phyloP scores from a whole-genome alignment of 1,140 invertebrate species.

The Penaeus indicus region DNA sequence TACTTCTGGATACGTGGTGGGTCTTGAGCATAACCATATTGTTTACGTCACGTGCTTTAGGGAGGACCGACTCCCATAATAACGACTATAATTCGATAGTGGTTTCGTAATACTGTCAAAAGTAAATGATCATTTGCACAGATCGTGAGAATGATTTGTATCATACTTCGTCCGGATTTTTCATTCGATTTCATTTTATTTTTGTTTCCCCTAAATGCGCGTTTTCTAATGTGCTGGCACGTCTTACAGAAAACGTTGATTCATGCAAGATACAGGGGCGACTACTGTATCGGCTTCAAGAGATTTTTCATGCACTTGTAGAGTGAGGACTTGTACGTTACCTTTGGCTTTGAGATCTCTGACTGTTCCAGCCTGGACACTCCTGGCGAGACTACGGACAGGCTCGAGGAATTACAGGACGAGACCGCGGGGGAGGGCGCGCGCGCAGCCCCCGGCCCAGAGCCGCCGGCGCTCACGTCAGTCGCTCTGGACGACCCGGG shows the following conservation, averaged over 20 bases:
- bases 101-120: too few relatives aligned
- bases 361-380: constrained; percentile 17
- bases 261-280: constrained; percentile 54
- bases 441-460: neutral
- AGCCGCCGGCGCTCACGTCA: too few relatives aligned
- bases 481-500: neutral
- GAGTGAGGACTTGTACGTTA: constrained; percentile 58
- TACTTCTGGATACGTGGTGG: too few relatives aligned
- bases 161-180: neutral
- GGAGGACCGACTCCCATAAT: too few relatives aligned
- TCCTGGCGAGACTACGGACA: neutral
- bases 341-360: constrained; percentile 44
- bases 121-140: too few relatives aligned
- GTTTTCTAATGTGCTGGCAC: constrained; percentile 30
- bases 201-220: constrained; percentile 6
- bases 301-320: constrained; percentile 65
- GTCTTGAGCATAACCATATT: too few relatives aligned
- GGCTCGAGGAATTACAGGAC: neutral
- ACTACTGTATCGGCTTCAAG: constrained; percentile 47
- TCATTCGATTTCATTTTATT: neutral
- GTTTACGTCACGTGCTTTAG: too few relatives aligned
- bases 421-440: neutral
- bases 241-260: constrained; percentile 46
- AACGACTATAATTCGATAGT: too few relatives aligned
- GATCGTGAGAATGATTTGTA: neutral